Base-by-base conservation (phyloP, 2,888 invertebrate species). In the Cosmia trapezina region DNA sequence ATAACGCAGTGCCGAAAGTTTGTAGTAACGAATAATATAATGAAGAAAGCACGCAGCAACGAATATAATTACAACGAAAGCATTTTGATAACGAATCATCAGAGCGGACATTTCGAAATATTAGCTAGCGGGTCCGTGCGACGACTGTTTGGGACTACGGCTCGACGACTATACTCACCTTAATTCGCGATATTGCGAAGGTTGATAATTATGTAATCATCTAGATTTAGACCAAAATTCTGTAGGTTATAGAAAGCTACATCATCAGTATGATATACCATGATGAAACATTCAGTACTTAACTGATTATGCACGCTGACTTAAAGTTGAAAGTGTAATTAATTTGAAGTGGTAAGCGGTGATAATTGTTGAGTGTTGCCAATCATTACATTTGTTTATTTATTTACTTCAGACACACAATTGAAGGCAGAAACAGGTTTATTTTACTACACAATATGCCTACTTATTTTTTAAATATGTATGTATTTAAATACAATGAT, bases 261-360 rank as follows among this genome's bases (percentile, higher is more conserved):
- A 45, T 45, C 11, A n/a, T 33, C 61, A 47, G n/a, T 53, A n/a
- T 65, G 57, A 59, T 14, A 14, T 11, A 17, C 45, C 14, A 0
- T 53, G 53, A 33, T 41, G 53, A 47, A 74, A 43, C n/a, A 41
- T 49, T 66, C 41, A 49, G 43, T 49, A n/a, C n/a, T n/a, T n/a
- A 49, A 41, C 41, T 43, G 60, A 22, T 28, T 65, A 49, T 28
- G 51, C 19, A 47, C n/a, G 56, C 43, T 8, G 12, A 22, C 8
- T 28, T n/a, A 12, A 14, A 70, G 69, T 75, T 63, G 19, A 76
- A 61, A 65, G 64, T 70, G 43, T 45, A 60, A 59, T 57, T 43
- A 33, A 64, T 69, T 77, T 43, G 22, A n/a, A 45, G 41, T 37
- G 49, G 28, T 45, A 9, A 51, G 28, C 60, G 17, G 8, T 17